Evolutionary conservation across 2,888 invertebrate species (phyloP).

Genomic region (Carterocephalus palaemon): DNA sequence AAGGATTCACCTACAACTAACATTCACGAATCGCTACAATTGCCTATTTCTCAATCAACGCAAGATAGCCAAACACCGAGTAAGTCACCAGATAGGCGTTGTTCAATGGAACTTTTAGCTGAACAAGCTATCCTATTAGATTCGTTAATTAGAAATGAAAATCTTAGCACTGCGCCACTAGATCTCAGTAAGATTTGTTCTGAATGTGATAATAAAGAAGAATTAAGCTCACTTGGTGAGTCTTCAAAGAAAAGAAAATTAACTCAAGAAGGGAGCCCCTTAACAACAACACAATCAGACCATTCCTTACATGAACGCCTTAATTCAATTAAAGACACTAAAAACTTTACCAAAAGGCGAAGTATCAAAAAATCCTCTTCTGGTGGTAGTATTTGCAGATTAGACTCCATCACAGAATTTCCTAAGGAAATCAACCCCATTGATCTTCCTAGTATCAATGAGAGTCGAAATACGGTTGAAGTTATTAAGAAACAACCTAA

Average conservation of each 20-base stretch:
- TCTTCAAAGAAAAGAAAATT: conserved; percentile 36
- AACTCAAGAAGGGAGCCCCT: conserved; percentile 40
- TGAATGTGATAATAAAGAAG: conserved; percentile 34
- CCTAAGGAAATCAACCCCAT: conserved; percentile 47
- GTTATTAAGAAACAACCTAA: conserved; percentile 32
- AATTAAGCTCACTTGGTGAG: conserved; percentile 36
- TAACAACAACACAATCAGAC: conserved; percentile 70
- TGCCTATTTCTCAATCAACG: conserved; percentile 10
- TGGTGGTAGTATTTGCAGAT: conserved; percentile 60
- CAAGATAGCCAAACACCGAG: conserved; percentile 25
- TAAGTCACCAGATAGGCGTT: conserved; percentile 67
- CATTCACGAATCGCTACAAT: conserved; percentile 20
- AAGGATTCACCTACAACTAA: conserved; percentile 4
- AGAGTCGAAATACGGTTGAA: conserved; percentile 50
- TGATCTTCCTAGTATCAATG: conserved; percentile 67
- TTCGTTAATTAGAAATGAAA: conserved; percentile 74
- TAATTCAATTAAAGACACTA: conserved; percentile 42
- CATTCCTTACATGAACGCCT: conserved; percentile 62
- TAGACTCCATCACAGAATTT: conserved; percentile 70
- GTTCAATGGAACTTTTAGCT: conserved; percentile 77
- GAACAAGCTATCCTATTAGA: conserved; percentile 77
- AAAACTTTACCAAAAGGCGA: conserved; percentile 46
- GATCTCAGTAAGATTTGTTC: conserved; percentile 68
- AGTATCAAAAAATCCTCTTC: conserved; percentile 70
- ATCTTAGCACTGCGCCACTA: conserved; percentile 66